Base-by-base conservation (phyloP, 1,140 invertebrate genomes). In the Lutraria rhynchaena region DNA sequence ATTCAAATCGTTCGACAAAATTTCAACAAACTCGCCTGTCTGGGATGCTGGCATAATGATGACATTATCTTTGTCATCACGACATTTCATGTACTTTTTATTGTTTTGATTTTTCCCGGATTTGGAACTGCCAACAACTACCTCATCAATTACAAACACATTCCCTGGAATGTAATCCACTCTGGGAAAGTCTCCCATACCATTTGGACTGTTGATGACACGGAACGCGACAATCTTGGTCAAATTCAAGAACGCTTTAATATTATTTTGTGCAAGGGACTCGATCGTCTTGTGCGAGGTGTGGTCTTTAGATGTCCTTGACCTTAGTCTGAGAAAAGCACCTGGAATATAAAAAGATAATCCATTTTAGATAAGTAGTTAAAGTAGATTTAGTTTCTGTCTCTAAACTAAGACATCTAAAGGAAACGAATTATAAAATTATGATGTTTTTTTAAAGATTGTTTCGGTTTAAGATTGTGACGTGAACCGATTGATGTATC, bases 81-180 rank as follows among this genome's bases (percentile, higher is more conserved):
- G 53, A 51, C 84, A 85, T 58, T 80, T 82, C 3, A 84, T 44
- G 49, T 84, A 86, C 22, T 84, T 76, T 41, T 81, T 71, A 44
- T 73, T 67, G 15, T 60, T n/a, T 35, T 73, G 58, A 61, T 63
- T 27, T 73, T 81, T 81, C 27, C 71, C 53, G 15, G 76, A 67
- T 70, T 65, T 77, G 22, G 82, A 57, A 44, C 63, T 78, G 44
- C 86, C 83, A 17, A 60, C 46, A 70, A 82, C 70, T 17, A 83
- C 46, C 15, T 57, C 67, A 33, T 87, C 86, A 22, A 83, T 60
- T 11, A 78, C 57, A 61, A 85, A 85, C 15, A 85, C 76, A 53
- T 85, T 87, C 3, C 84, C 86, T 27, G 86, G 73, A 0, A 78
- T 33, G 63, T 81, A 87, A 27, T 85, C 81, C 17, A 86, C 44